phyloP scores from a whole-genome alignment of 1,140 invertebrate genomes.

The Aethina tumida region DNA sequence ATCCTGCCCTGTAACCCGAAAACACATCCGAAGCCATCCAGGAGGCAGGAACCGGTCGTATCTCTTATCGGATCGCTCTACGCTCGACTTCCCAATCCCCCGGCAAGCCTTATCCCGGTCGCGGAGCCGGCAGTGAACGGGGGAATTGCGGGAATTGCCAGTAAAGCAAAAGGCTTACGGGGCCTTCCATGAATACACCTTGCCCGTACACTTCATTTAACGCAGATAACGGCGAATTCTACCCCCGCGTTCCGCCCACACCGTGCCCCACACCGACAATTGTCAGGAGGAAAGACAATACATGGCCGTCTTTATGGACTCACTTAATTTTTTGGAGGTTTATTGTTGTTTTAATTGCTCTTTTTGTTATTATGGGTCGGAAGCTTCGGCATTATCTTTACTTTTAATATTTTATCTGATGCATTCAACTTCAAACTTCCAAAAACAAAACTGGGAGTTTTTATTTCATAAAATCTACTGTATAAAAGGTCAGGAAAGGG shows the following conservation, averaged over 20 bases:
- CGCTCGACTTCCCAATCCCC: slow-evolving; percentile 34
- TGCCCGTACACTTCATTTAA: slow-evolving; percentile 37
- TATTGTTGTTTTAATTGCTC: too few species aligned
- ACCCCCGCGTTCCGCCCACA: slow-evolving; percentile 5
- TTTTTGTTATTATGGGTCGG: too few species aligned
- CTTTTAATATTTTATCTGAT: too few species aligned
- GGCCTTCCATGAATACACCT: slow-evolving; percentile 31
- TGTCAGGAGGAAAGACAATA: slow-evolving; percentile 24
- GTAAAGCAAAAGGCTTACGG: slow-evolving; percentile 31
- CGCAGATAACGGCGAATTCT: slow-evolving; percentile 30
- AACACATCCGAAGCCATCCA: not conserved
- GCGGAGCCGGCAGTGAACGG: slow-evolving; percentile 2
- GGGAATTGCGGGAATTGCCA: slow-evolving; percentile 29
- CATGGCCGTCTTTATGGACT: too few species aligned
- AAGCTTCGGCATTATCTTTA: too few species aligned
- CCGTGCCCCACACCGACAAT: slow-evolving; percentile 19
- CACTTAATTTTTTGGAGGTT: too few species aligned
- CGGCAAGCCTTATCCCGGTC: slow-evolving; percentile 24
- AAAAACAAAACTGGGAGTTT: too few species aligned
- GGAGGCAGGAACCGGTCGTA: slow-evolving; percentile 29
- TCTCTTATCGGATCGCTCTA: slow-evolving; percentile 32
- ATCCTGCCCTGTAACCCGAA: slow-evolving; percentile 9
- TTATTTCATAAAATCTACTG: too few species aligned
- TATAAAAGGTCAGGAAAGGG: too few species aligned
- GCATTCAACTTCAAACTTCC: too few species aligned